These are phyloP conservation scores for Synodontis membranacea DNA, from an alignment of 2,113 vertebrate species.

Conservation along the genomic window DNA sequence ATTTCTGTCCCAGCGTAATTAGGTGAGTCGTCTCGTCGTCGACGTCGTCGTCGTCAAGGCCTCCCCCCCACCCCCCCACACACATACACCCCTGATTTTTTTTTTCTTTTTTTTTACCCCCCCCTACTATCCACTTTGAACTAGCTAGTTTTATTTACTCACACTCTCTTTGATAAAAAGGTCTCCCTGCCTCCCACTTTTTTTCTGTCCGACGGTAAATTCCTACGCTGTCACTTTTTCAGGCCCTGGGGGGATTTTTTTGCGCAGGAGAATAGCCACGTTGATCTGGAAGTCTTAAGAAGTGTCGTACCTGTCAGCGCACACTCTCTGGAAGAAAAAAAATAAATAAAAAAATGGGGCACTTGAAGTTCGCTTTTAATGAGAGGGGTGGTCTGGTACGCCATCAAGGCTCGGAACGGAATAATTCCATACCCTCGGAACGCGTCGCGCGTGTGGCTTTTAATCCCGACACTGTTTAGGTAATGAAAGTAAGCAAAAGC, in stretches of 20 bases:
- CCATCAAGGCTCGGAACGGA: slow-evolving; percentile 67
- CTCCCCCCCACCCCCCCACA: neutral
- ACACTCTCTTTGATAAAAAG: slow-evolving; percentile 29
- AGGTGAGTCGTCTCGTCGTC: slow-evolving; percentile 31
- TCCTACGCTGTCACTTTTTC: slow-evolving; percentile 40
- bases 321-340: slow-evolving; percentile 66
- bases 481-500: slow-evolving; percentile 46
- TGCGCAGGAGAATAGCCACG: slow-evolving; percentile 69
- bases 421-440: slow-evolving; percentile 71
- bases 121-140: slow-evolving; percentile 33
- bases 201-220: slow-evolving; percentile 41
- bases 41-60: neutral
- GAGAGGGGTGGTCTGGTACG: slow-evolving; percentile 59
- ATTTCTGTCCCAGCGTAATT: slow-evolving; percentile 52
- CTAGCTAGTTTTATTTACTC: slow-evolving; percentile 46
- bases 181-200: slow-evolving; percentile 38
- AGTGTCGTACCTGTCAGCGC: slow-evolving; percentile 73
- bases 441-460: slow-evolving; percentile 64
- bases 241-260: slow-evolving; percentile 64
- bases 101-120: too few species aligned
- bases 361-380: slow-evolving; percentile 70
- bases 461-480: slow-evolving; percentile 45
- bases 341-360: slow-evolving; percentile 73
- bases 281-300: slow-evolving; percentile 73
- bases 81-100: neutral